Evolutionary conservation across 1,140 invertebrate genomes (phyloP).

Genomic region (Agraylea sexmaculata): DNA sequence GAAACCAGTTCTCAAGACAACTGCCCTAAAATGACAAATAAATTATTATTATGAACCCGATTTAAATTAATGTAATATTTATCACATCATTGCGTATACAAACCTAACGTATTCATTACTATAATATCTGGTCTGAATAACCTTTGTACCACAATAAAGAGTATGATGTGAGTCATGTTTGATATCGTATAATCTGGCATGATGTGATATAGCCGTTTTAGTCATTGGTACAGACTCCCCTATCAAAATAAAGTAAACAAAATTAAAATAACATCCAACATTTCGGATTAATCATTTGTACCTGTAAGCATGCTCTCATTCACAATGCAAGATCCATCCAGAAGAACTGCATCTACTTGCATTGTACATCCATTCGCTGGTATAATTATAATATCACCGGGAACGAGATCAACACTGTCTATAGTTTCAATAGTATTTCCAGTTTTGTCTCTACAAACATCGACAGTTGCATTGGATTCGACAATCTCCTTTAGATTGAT

Average conservation of each 20-base stretch:
- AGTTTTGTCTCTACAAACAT: constrained; percentile 26
- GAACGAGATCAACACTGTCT: constrained; percentile 60
- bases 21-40: constrained; percentile 49
- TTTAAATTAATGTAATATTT: constrained; percentile 4
- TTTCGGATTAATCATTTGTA: constrained; percentile 25
- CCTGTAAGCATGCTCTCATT: constrained; percentile 96
- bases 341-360: constrained; percentile 81
- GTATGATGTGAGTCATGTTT: constrained; percentile 82
- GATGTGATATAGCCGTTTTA: constrained; percentile 73
- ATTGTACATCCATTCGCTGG: constrained; percentile 73
- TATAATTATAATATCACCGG: constrained; percentile 86
- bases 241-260: constrained; percentile 20
- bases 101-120: constrained; percentile 49
- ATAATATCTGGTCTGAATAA: constrained; percentile 91
- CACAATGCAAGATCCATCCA: constrained; percentile 81
- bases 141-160: constrained; percentile 86
- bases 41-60: neutral
- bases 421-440: constrained; percentile 35
- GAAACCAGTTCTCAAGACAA: constrained; percentile 72
- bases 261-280: constrained; percentile 1
- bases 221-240: constrained; percentile 84
- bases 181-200: constrained; percentile 52
- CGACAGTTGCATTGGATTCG: constrained; percentile 48
- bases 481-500: constrained; percentile 57
- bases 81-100: constrained; percentile 15